These are phyloP conservation scores for Oxyruncus cristatus DNA, from an alignment of 2,113 vertebrate genomes.

Conservation along the genomic window DNA sequence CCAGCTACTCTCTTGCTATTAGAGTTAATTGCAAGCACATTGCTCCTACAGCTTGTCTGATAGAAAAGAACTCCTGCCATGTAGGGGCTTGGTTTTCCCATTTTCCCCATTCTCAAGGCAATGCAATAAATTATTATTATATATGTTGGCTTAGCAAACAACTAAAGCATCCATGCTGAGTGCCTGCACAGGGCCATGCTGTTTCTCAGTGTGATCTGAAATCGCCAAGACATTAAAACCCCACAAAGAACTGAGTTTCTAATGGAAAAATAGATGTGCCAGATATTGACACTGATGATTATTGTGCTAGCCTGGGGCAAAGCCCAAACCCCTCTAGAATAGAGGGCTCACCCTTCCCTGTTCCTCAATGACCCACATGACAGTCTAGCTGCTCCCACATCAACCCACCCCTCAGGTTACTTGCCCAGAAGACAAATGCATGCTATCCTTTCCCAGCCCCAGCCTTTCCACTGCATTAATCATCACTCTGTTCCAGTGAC, in stretches of 20 bases:
- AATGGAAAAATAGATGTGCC: constrained; percentile 23
- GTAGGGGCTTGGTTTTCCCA: not conserved
- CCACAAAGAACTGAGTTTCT: constrained; percentile 22
- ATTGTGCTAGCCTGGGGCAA: not conserved
- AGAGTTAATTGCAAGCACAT: not conserved
- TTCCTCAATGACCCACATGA: not conserved
- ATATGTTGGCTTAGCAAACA: not conserved
- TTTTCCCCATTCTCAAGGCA: not conserved
- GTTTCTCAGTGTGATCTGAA: not conserved
- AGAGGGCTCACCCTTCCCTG: not conserved
- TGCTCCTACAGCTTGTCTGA: not conserved
- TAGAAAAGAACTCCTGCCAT: not conserved
- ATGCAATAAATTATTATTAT: constrained; percentile 38
- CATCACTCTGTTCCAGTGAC: not conserved
- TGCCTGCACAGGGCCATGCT: not conserved
- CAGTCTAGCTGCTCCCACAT: not conserved
- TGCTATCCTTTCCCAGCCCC: not conserved
- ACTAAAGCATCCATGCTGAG: constrained; percentile 2
- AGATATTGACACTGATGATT: constrained; percentile 27
- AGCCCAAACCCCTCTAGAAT: not conserved
- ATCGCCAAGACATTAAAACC: constrained; percentile 41
- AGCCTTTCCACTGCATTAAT: not conserved
- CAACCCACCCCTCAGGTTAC: not conserved
- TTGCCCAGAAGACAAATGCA: not conserved
- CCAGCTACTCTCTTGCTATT: not conserved